Evolutionary conservation across 1,140 invertebrate species (phyloP).

Genomic region (Dreissena rostriformis): DNA sequence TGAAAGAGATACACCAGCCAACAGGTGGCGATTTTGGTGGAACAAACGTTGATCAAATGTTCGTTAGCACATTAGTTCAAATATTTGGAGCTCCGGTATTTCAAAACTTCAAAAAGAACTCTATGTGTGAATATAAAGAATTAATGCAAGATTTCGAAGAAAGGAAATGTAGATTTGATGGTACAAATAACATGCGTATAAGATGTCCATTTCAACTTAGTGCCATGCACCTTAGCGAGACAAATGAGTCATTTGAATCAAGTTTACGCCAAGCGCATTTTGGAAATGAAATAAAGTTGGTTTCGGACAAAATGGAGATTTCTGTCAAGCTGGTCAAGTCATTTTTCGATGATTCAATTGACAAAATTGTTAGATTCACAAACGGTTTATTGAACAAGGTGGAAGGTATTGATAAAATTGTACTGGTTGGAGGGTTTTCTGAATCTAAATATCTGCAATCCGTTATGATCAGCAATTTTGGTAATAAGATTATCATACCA

Average conservation of each 20-base stretch:
- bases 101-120: conserved; percentile 24
- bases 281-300: conserved; percentile 19
- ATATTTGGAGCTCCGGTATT: conserved; percentile 31
- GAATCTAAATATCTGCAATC: conserved; percentile 55
- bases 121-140: conserved; percentile 29
- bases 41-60: conserved; percentile 47
- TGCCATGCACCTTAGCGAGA: not conserved
- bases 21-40: conserved; percentile 56
- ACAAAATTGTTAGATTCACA: conserved; percentile 25
- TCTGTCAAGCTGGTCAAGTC: conserved; percentile 14
- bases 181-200: conserved; percentile 12
- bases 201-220: conserved; percentile 28
- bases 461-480: conserved; percentile 51
- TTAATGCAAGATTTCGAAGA: conserved; percentile 47
- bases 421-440: conserved; percentile 61
- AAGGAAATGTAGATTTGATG: conserved; percentile 43
- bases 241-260: conserved; percentile 20
- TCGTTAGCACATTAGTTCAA: conserved; percentile 24
- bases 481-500: conserved; percentile 50
- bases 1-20: conserved; percentile 52
- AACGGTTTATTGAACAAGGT: conserved; percentile 4
- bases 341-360: conserved; percentile 45
- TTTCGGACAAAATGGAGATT: conserved; percentile 45
- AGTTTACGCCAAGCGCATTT: not conserved
- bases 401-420: conserved; percentile 23